These are phyloP conservation scores for Thaleichthys pacificus DNA, from an alignment of 2,797 vertebrate genomes.

Conservation along the genomic window DNA sequence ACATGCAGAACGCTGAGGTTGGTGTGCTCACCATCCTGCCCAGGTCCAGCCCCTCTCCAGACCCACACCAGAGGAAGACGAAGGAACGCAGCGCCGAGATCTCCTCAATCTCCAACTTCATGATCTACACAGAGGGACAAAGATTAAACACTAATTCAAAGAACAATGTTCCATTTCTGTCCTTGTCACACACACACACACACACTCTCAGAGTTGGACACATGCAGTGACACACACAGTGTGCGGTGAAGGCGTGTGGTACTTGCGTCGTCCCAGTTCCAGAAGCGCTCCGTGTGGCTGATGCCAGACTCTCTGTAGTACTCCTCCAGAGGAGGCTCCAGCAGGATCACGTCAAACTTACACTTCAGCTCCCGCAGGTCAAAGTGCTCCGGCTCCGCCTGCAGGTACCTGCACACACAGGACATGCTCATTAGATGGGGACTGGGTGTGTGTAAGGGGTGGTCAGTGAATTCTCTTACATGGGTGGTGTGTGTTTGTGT, in stretches of 20 bases:
- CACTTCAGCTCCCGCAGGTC: conserved; percentile 92
- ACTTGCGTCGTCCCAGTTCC: conserved; percentile 94
- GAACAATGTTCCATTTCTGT: too few relatives aligned
- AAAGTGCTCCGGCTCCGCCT: conserved; percentile 91
- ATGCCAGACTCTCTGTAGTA: conserved; percentile 97
- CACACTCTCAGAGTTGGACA: too few relatives aligned
- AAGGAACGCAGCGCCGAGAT: conserved; percentile 92
- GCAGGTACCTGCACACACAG: conserved; percentile 84
- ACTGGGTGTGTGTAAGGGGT: background rate
- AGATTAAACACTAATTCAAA: background rate
- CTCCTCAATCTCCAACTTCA: conserved; percentile 98
- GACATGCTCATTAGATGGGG: background rate
- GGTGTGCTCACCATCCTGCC: conserved; percentile 86
- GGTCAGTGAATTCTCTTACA: too few relatives aligned
- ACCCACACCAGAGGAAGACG: conserved; percentile 97
- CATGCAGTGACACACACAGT: conserved; percentile 42
- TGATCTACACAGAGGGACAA: conserved; percentile 77
- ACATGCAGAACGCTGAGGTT: too few relatives aligned
- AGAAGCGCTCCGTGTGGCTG: conserved; percentile 93
- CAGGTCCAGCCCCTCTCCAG: conserved; percentile 93
- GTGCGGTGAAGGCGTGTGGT: background rate
- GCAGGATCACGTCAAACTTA: conserved; percentile 95
- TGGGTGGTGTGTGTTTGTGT: too few relatives aligned
- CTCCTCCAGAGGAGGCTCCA: conserved; percentile 94
- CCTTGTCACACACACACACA: too few relatives aligned